Conservation (phyloP, 1,140 invertebrate genomes). For the Bombus consobrinus region DNA sequence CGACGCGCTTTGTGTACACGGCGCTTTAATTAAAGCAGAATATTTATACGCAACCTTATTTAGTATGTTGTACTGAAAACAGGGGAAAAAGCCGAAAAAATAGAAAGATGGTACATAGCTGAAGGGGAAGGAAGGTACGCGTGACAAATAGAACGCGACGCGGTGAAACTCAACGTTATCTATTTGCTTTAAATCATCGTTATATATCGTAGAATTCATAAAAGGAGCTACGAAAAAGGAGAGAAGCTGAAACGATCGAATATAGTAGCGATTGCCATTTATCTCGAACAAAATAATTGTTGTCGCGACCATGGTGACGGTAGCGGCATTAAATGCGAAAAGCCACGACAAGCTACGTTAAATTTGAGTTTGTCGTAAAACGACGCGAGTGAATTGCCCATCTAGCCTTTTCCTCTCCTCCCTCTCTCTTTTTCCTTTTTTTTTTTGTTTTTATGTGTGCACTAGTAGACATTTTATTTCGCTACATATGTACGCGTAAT, state of each 20-base stretch:
- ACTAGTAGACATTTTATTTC: constrained; percentile 14
- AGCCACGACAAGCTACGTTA: neutral
- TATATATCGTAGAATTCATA: constrained; percentile 9
- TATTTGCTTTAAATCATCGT: constrained; percentile 30
- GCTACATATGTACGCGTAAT: neutral
- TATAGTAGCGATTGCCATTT: neutral
- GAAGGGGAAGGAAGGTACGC: neutral
- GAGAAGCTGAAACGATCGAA: neutral
- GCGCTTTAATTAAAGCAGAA: constrained; percentile 47
- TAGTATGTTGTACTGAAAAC: neutral
- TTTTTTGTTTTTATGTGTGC: neutral
- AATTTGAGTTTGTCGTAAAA: constrained; percentile 1
- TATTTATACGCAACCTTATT: constrained; percentile 48
- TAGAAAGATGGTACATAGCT: neutral
- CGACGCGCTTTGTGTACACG: constrained; percentile 26
- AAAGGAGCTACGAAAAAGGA: neutral
- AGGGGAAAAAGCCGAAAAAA: too few relatives aligned
- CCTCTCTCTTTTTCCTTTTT: too few relatives aligned
- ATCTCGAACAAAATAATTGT: neutral
- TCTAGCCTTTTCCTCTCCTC: neutral
- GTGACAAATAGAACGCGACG: neutral
- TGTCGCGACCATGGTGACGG: neutral
- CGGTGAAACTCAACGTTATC: neutral
- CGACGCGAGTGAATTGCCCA: constrained; percentile 12
- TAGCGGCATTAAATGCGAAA: neutral